These are phyloP conservation scores for Acrossocheilus fasciatus DNA, from an alignment of 2,797 vertebrate species.

Conservation along the genomic window DNA sequence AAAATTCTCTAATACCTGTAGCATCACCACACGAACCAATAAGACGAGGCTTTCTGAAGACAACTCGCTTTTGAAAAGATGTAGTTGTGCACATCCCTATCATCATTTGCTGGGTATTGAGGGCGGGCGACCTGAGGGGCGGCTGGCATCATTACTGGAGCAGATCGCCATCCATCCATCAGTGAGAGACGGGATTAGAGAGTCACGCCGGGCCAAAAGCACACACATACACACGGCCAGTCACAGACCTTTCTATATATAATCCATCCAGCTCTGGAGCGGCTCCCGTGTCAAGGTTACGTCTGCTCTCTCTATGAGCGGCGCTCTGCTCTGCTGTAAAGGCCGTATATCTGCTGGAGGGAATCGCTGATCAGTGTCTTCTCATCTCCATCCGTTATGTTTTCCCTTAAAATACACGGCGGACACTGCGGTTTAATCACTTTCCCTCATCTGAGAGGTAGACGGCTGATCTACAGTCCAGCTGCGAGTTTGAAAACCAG, in stretches of 20 bases:
- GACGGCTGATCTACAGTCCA: slow-evolving; percentile 7
- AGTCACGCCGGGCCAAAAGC: slow-evolving; percentile 34
- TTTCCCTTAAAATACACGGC: slow-evolving; percentile 47
- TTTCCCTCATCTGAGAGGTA: slow-evolving; percentile 35
- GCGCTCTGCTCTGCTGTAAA: slow-evolving; percentile 10
- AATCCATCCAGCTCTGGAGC: slow-evolving; percentile 21
- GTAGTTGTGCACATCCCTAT: neutral
- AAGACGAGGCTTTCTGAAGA: neutral
- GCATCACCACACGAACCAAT: neutral
- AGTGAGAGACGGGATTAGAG: slow-evolving; percentile 47
- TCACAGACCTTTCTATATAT: slow-evolving; percentile 47
- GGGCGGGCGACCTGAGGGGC: slow-evolving; percentile 43
- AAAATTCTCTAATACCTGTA: slow-evolving; percentile 2
- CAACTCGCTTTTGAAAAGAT: slow-evolving; percentile 1
- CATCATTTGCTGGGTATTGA: slow-evolving; percentile 37
- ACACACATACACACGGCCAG: slow-evolving; percentile 32
- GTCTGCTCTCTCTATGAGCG: slow-evolving; percentile 24
- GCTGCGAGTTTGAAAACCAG: slow-evolving; percentile 35
- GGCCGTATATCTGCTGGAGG: slow-evolving; percentile 21
- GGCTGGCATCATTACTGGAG: slow-evolving; percentile 56
- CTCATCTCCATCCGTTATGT: slow-evolving; percentile 44
- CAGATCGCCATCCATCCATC: slow-evolving; percentile 54
- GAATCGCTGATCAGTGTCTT: slow-evolving; percentile 45
- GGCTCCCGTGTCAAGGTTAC: slow-evolving; percentile 36
- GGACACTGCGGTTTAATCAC: slow-evolving; percentile 25